These are phyloP conservation scores for Babylonia areolata DNA, from an alignment of 1,140 invertebrate genomes.

Conservation along the genomic window DNA sequence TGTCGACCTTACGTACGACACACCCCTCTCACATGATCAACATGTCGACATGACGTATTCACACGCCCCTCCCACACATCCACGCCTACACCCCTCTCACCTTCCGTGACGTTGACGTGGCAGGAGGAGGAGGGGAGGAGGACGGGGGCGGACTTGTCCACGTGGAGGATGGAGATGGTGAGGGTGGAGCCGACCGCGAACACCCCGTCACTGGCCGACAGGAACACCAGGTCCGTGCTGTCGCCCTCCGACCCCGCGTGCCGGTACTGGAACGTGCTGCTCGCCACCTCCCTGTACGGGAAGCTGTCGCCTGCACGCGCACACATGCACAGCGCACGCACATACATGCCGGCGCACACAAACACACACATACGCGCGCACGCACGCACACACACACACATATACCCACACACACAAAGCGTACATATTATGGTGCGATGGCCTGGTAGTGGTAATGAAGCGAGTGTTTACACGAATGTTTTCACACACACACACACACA, in stretches of 20 bases:
- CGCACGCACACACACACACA: background rate
- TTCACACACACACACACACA: too few species aligned
- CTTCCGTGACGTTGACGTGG: constrained; percentile 62
- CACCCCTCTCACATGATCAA: too few species aligned
- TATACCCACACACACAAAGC: background rate
- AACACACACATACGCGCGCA: background rate
- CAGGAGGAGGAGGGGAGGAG: constrained; percentile 52
- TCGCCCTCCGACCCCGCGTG: constrained; percentile 52
- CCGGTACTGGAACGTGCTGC: constrained; percentile 60
- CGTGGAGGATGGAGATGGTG: constrained; percentile 50
- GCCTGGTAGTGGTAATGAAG: too few species aligned
- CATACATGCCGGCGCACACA: background rate
- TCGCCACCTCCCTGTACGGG: constrained; percentile 57
- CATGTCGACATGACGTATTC: too few species aligned
- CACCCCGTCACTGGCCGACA: constrained; percentile 62
- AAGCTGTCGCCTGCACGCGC: constrained; percentile 58
- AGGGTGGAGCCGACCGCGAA: constrained; percentile 47
- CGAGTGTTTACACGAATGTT: too few species aligned
- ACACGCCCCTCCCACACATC: too few species aligned
- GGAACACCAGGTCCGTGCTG: constrained; percentile 52
- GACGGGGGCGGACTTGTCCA: constrained; percentile 58
- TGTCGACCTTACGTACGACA: too few species aligned
- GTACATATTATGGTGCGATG: too few species aligned
- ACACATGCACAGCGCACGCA: constrained; percentile 1
- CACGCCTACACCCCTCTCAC: too few species aligned